phyloP scores from a whole-genome alignment of 2,113 vertebrate genomes.

The Zosterops lateralis region DNA sequence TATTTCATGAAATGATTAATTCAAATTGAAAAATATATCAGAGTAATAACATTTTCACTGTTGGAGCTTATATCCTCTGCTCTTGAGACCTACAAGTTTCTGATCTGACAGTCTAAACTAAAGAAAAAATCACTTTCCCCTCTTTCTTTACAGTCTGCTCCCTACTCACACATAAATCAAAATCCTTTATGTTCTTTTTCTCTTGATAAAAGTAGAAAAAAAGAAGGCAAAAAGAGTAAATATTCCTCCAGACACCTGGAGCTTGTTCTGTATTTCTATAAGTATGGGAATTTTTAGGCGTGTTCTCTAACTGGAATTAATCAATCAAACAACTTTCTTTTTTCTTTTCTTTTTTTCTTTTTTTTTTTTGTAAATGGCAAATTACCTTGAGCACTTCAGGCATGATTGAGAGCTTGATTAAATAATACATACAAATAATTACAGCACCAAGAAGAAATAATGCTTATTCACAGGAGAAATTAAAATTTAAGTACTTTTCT shows the following conservation, averaged over 20 bases:
- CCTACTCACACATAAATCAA: neutral
- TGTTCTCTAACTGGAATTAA: neutral
- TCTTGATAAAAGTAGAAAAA: neutral
- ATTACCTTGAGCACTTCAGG: neutral
- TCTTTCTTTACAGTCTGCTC: neutral
- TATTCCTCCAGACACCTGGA: neutral
- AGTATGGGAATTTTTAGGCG: neutral
- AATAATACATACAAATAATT: neutral
- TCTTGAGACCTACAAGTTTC: neutral
- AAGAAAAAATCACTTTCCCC: neutral
- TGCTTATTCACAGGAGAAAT: neutral
- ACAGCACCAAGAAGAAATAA: neutral
- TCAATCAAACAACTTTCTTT: neutral
- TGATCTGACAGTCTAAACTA: neutral
- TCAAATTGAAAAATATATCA: neutral
- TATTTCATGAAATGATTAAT: neutral
- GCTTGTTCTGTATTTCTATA: neutral
- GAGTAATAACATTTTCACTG: neutral
- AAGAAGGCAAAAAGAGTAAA: rapidly evolving
- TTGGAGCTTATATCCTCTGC: neutral
- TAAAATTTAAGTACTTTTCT: neutral
- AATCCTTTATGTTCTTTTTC: neutral
- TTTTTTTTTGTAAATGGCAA: neutral
- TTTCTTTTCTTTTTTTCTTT: neutral
- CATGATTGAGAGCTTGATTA: neutral